Base-by-base conservation (phyloP, 2,797 vertebrate species). In the Emys orbicularis region DNA sequence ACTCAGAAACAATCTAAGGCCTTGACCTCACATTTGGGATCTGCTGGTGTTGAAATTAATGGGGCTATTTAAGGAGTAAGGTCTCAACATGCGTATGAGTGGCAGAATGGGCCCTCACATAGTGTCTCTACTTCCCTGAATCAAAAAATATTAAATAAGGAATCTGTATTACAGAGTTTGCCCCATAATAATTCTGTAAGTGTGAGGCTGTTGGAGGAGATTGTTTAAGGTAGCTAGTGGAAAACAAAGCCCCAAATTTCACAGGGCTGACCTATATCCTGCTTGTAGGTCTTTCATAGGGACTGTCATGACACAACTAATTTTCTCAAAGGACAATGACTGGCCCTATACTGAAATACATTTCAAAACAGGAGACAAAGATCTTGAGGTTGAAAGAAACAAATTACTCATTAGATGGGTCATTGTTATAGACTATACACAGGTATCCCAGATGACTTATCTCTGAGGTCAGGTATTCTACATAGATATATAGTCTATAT, bases 281-380 rank as follows among this genome's bases (percentile, higher is more conserved):
- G 5, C 74, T 27, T 25, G 2, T 86, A 41, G 91, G 19, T 5
- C 94, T 95, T 87, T 25, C 54, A 88, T 87, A 18, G 92, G 18
- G 5, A 53, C 41, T 47, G 86, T 6, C n/a, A 44, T 37, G 37
- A 29, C 72, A 77, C 1, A 91, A 50, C 6, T 68, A 89, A 61
- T 41, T 93, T 86, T 83, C 88, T 53, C 21, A 61, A 84, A 93
- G 87, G 1, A n/a, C 0, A 2, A 90, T 81, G 15, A 90, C 86
- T 53, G 49, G 13, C 41, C 86, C 47, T 47, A 87, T 89, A 80
- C 34, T 34, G 10, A 81, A 95, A 47, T 25, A 3, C 21, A 77
- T 44, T 92, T n/a, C 10, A 77, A 34, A 44, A 44, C 41, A 81
- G 37, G 53, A 44, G 23, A 57, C 19, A 54, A 84, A 6, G 49